phyloP scores from a whole-genome alignment of 2,888 invertebrate species.

The Himalopsyche japonica region DNA sequence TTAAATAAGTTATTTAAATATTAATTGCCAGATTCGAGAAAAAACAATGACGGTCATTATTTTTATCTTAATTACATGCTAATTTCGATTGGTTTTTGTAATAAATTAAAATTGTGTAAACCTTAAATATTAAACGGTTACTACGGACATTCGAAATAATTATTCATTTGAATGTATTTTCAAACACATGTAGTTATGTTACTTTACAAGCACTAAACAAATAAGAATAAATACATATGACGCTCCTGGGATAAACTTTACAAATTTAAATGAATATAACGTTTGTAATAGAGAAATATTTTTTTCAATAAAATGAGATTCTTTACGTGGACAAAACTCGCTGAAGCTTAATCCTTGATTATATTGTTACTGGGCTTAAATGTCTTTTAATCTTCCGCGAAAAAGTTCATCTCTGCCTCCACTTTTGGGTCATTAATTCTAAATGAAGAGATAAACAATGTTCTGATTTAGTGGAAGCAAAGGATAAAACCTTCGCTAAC shows the following conservation, averaged over 20 bases:
- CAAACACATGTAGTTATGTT: no score
- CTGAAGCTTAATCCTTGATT: background rate
- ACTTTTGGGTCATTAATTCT: background rate
- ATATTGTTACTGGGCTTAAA: background rate
- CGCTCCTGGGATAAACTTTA: background rate
- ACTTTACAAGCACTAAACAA: no score
- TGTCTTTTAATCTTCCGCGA: background rate
- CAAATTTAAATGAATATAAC: background rate
- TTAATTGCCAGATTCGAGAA: no score
- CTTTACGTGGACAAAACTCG: background rate
- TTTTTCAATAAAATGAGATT: background rate
- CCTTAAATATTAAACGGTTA: no score
- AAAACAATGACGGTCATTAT: no score
- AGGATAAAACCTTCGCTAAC: background rate
- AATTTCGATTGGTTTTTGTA: no score
- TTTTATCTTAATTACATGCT: no score
- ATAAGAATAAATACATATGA: background rate
- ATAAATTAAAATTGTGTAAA: no score
- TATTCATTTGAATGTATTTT: no score
- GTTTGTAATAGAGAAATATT: background rate
- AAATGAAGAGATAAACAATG: background rate
- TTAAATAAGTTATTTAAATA: no score
- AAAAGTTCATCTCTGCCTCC: background rate
- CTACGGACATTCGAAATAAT: no score
- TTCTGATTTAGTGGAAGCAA: background rate